These are phyloP conservation scores for Chirona hameri DNA, from an alignment of 2,888 invertebrate genomes.

Conservation along the genomic window DNA sequence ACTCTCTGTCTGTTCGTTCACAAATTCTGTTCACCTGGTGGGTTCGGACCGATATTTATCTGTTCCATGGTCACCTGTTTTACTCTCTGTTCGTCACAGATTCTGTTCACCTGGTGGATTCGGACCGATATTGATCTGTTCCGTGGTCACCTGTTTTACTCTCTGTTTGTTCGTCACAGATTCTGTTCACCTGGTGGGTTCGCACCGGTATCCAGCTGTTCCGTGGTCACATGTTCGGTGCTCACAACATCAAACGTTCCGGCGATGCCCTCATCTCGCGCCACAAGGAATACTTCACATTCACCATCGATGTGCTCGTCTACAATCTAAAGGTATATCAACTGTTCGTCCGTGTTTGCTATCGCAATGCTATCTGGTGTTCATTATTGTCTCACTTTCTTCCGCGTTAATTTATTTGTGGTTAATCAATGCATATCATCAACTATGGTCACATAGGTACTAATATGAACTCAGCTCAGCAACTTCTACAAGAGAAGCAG, in stretches of 20 bases:
- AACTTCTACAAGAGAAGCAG: too few relatives aligned
- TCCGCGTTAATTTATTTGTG: too few relatives aligned
- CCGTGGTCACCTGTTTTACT: not conserved
- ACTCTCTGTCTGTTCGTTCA: not conserved
- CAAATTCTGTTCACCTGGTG: conserved; percentile 4
- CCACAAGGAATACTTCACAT: conserved; percentile 1
- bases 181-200: conserved; percentile 2
- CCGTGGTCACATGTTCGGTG: conserved; percentile 2
- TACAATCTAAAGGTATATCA: not conserved
- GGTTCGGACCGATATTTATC: not conserved
- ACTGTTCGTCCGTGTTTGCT: too few relatives aligned
- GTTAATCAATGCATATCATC: too few relatives aligned
- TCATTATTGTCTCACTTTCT: too few relatives aligned
- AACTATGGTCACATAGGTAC: too few relatives aligned
- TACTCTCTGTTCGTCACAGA: not conserved
- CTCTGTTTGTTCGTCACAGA: not conserved
- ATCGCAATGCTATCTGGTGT: too few relatives aligned
- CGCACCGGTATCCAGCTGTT: not conserved
- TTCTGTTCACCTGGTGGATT: not conserved
- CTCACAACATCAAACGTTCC: not conserved
- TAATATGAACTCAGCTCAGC: too few relatives aligned
- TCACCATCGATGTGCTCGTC: not conserved
- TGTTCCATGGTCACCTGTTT: not conserved
- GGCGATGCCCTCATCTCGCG: not conserved
- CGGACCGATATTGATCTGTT: not conserved